These are phyloP conservation scores for Muraenolepis orangiensis DNA, from an alignment of 2,797 vertebrate genomes.

Conservation along the genomic window DNA sequence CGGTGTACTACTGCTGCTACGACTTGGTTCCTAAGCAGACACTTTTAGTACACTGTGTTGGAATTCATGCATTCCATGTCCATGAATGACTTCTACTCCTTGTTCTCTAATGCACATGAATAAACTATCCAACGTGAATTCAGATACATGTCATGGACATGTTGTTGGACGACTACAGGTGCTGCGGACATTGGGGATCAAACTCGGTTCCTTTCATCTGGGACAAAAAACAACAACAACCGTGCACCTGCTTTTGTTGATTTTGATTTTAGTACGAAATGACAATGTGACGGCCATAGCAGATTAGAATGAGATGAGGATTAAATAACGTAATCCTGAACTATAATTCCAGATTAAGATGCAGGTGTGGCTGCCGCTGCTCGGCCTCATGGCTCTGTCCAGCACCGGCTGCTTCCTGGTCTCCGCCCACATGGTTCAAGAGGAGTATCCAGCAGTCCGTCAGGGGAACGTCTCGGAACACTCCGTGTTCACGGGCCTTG, in stretches of 20 bases:
- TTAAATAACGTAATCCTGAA: not conserved
- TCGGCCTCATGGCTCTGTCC: slow-evolving; percentile 47
- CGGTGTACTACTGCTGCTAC: not conserved
- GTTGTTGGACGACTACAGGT: too few species aligned
- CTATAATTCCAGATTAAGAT: slow-evolving; percentile 47
- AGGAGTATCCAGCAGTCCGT: slow-evolving; percentile 38
- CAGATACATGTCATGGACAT: not conserved
- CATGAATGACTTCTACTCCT: not conserved
- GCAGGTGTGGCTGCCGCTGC: slow-evolving; percentile 48
- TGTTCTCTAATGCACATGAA: too few species aligned
- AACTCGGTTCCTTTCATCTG: too few species aligned
- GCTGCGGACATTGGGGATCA: not conserved
- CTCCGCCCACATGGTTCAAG: slow-evolving; percentile 60
- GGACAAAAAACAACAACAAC: too few species aligned
- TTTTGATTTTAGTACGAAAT: not conserved
- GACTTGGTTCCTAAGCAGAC: too few species aligned
- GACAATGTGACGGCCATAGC: not conserved
- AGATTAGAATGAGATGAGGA: not conserved
- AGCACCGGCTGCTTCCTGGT: slow-evolving; percentile 31
- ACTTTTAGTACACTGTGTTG: not conserved
- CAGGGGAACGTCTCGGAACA: slow-evolving; percentile 27
- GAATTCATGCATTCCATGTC: not conserved
- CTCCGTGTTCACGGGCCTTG: slow-evolving; percentile 29
- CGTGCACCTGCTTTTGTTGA: too few species aligned
- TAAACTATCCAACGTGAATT: not conserved